Evolutionary conservation across 2,888 invertebrate genomes (phyloP).

Genomic region (Andrena flavipes): DNA sequence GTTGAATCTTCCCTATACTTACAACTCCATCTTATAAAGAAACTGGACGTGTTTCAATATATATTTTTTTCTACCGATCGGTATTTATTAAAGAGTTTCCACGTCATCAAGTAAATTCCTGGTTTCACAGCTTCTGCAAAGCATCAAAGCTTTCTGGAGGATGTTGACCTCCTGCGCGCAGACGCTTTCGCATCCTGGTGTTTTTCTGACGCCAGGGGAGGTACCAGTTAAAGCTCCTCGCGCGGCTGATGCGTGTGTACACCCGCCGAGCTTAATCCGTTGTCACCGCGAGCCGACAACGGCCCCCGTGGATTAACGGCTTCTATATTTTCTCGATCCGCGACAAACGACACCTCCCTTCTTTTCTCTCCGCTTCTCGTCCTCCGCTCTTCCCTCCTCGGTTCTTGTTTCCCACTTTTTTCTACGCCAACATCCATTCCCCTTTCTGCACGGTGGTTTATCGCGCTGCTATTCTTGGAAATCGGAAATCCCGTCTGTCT

Average conservation of each 20-base stretch:
- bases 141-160: slow-evolving; percentile 2
- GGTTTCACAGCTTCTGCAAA: slow-evolving; percentile 14
- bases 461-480: slow-evolving; percentile 68
- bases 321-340: slow-evolving; percentile 57
- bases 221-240: slow-evolving; percentile 42
- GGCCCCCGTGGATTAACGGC: slow-evolving; percentile 56
- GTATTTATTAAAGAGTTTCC: not conserved
- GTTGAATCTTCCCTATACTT: too few relatives aligned
- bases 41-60: too few relatives aligned
- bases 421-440: not conserved
- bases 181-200: slow-evolving; percentile 16
- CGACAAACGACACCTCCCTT: slow-evolving; percentile 47
- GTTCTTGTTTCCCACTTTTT: slow-evolving; percentile 17
- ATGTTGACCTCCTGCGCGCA: not conserved
- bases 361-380: slow-evolving; percentile 33
- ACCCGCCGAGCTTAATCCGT: slow-evolving; percentile 49
- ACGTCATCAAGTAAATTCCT: slow-evolving; percentile 31
- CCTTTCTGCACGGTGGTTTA: slow-evolving; percentile 58
- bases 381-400: slow-evolving; percentile 11
- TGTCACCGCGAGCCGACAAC: slow-evolving; percentile 42
- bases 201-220: slow-evolving; percentile 13
- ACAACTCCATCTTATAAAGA: too few relatives aligned
- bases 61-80: not conserved
- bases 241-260: slow-evolving; percentile 2
- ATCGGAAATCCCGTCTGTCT: slow-evolving; percentile 64